Conservation (phyloP, 2,113 vertebrate species). For the Cheirogaleus medius region DNA sequence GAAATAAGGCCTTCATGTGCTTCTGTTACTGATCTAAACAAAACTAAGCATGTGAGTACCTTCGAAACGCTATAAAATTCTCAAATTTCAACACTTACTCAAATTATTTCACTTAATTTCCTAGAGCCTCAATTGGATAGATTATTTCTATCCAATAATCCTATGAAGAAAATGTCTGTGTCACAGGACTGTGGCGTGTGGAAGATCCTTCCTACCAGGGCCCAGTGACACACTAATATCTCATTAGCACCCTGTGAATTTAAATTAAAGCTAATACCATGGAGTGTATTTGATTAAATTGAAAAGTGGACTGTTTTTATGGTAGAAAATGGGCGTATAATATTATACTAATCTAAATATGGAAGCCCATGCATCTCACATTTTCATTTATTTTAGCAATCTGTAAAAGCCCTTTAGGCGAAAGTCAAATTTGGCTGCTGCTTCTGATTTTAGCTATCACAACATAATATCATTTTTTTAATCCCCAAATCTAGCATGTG, state of each 20-base stretch:
- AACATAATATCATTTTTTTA: not conserved
- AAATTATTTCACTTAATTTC: not conserved
- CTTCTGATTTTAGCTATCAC: slow-evolving; percentile 28
- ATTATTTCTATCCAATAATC: not conserved
- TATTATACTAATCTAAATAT: slow-evolving; percentile 5
- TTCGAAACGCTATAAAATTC: not conserved
- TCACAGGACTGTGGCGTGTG: not conserved
- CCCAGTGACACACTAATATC: not conserved
- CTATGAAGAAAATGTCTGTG: not conserved
- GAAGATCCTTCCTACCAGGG: not conserved
- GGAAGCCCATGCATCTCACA: not conserved
- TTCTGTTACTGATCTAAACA: not conserved
- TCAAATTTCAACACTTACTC: not conserved
- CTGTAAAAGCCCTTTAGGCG: not conserved
- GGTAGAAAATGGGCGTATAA: not conserved
- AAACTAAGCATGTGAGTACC: not conserved
- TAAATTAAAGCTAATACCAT: not conserved
- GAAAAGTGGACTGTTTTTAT: not conserved
- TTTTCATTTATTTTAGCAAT: slow-evolving; percentile 51
- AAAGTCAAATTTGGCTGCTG: slow-evolving; percentile 1
- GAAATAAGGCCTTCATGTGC: not conserved
- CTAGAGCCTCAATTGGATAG: not conserved
- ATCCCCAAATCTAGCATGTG: not conserved
- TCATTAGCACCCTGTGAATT: not conserved
- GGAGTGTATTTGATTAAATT: not conserved